A percentile compares a stretch with the other conserved stretches of the same genome.
Conservation (phyloP, 2,113 vertebrate genomes). For the Thryonomys swinderianus region DNA sequence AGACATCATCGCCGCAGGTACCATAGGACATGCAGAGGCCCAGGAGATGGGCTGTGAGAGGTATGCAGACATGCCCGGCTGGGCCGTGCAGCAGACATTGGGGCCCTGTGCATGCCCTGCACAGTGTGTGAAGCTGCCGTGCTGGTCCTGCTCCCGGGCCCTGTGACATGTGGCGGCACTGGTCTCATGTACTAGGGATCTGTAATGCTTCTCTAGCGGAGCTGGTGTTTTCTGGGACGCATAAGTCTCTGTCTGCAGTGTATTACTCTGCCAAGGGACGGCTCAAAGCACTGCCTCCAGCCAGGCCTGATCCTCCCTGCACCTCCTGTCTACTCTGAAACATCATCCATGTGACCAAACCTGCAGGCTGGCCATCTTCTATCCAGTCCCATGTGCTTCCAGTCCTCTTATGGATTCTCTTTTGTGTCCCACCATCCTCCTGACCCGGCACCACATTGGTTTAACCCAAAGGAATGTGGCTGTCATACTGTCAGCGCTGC, state of each 20-base stretch:
- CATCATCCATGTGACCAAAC: background rate
- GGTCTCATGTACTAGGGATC: background rate
- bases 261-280: background rate
- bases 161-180: fast-evolving
- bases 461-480: background rate
- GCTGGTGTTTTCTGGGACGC: background rate
- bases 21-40: background rate
- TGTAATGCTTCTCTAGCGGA: fast-evolving
- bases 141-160: fast-evolving
- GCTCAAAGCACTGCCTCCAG: background rate
- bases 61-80: too few relatives aligned
- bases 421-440: background rate
- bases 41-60: background rate
- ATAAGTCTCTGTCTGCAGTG: background rate
- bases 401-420: background rate
- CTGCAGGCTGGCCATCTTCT: too few relatives aligned
- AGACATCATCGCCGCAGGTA: background rate
- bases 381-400: background rate
- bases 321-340: background rate
- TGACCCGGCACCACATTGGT: background rate
- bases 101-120: background rate
- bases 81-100: background rate
- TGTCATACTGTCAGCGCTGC: background rate
- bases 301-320: fast-evolving
- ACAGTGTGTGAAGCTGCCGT: fast-evolving